phyloP scores from a whole-genome alignment of 2,888 invertebrate genomes.

The Rhimphoctona megacephalus region DNA sequence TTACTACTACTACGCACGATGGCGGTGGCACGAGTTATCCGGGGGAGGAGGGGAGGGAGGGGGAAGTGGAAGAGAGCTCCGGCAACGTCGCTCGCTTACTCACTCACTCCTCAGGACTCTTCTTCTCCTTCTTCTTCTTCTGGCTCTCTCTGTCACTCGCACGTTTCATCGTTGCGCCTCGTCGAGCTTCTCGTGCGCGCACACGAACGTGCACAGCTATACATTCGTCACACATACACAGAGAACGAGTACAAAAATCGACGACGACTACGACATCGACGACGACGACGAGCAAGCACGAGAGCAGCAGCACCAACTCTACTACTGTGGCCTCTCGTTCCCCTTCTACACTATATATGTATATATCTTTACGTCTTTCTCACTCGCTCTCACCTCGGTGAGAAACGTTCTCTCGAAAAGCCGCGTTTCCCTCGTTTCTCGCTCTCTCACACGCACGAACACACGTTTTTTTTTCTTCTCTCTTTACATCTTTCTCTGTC shows the following conservation, averaged over 20 bases:
- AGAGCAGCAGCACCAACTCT: slow-evolving; percentile 49
- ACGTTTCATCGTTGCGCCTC: slow-evolving; percentile 69
- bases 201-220: slow-evolving; percentile 14
- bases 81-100: slow-evolving; percentile 80
- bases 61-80: slow-evolving; percentile 73
- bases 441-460: not conserved
- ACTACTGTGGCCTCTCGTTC: slow-evolving; percentile 58
- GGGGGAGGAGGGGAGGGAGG: slow-evolving; percentile 2
- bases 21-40: slow-evolving; percentile 63
- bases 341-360: slow-evolving; percentile 22
- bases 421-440: slow-evolving; percentile 31
- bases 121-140: slow-evolving; percentile 68
- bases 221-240: slow-evolving; percentile 2
- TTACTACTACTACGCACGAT: slow-evolving; percentile 37
- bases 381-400: slow-evolving; percentile 32
- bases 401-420: slow-evolving; percentile 52
- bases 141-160: slow-evolving; percentile 71
- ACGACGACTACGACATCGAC: slow-evolving; percentile 54
- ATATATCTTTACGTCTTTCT: not conserved
- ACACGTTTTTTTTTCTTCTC: not conserved
- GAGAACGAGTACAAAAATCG: slow-evolving; percentile 43
- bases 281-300: slow-evolving; percentile 41
- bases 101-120: slow-evolving; percentile 63
- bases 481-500: not conserved
- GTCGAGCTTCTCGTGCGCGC: slow-evolving; percentile 57